phyloP scores from a whole-genome alignment of 2,113 vertebrate genomes.

The human region DNA sequence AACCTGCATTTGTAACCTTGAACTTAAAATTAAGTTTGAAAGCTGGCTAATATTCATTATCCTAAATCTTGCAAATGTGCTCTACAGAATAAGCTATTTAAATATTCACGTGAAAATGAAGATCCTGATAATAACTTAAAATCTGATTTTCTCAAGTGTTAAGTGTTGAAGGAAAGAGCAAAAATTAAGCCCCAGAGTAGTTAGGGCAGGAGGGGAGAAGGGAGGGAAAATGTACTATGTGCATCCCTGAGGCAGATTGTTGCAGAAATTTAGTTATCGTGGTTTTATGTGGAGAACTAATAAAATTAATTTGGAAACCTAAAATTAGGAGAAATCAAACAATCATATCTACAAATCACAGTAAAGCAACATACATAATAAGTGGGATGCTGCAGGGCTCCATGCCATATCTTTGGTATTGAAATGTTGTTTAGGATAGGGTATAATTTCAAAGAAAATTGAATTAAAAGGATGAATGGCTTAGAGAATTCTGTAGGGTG shows the following conservation, averaged over 20 bases:
- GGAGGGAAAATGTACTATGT: neutral
- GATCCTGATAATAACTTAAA: neutral
- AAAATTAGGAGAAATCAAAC: conserved; percentile 20
- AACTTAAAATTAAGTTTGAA: neutral
- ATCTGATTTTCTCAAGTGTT: neutral
- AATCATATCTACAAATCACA: neutral
- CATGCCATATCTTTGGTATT: neutral
- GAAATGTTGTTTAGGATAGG: neutral
- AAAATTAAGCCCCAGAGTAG: neutral
- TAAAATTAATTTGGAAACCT: conserved; percentile 35
- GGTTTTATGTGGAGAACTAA: neutral
- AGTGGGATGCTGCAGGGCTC: neutral
- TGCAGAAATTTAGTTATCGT: neutral
- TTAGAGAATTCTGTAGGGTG: neutral
- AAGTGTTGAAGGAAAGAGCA: neutral
- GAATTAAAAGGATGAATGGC: neutral
- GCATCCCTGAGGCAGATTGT: neutral
- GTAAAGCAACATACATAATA: neutral
- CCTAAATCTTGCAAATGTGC: neutral
- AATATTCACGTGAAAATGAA: neutral
- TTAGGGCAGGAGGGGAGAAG: neutral
- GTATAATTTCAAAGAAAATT: neutral
- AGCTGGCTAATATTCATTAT: neutral
- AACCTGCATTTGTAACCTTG: no score
- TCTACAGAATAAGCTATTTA: neutral